Evolutionary conservation across 2,888 invertebrate species (phyloP).

Genomic region (Kryphioiulus occultus): DNA sequence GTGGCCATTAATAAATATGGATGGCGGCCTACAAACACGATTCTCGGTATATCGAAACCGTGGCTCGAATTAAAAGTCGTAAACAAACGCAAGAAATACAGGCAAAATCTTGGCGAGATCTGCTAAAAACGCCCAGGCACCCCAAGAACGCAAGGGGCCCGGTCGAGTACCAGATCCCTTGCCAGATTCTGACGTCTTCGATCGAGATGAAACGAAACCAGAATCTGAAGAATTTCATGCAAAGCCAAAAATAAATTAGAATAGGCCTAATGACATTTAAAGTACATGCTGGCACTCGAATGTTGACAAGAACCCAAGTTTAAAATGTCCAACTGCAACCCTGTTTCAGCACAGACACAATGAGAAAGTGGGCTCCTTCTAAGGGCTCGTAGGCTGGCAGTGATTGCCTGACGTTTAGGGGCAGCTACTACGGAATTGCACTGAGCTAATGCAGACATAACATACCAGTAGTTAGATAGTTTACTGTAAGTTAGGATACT

Average conservation of each 20-base stretch:
- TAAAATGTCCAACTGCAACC: no score
- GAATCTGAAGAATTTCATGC: background rate
- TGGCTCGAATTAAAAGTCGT: background rate
- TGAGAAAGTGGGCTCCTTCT: no score
- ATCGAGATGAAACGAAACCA: background rate
- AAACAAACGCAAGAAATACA: background rate
- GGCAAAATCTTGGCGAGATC: background rate
- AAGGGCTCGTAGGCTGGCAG: no score
- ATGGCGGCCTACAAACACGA: slow-evolving; percentile 25
- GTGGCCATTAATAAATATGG: slow-evolving; percentile 35
- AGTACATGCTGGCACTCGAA: background rate
- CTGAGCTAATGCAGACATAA: no score
- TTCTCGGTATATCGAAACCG: slow-evolving; percentile 3
- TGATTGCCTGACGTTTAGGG: no score
- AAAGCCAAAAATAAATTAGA: background rate
- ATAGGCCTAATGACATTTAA: background rate
- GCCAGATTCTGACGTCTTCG: background rate
- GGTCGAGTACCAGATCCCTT: background rate
- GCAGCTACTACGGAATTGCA: no score
- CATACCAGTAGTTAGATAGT: no score
- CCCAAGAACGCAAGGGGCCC: background rate
- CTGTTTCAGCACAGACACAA: no score
- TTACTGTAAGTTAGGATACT: no score
- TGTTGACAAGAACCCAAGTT: no score
- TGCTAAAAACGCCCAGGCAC: background rate